Evolutionary conservation across 2,797 vertebrate species (phyloP), one percentile per base, ranked within the genome.

Genomic region (Bryconaethiops microstoma): DNA sequence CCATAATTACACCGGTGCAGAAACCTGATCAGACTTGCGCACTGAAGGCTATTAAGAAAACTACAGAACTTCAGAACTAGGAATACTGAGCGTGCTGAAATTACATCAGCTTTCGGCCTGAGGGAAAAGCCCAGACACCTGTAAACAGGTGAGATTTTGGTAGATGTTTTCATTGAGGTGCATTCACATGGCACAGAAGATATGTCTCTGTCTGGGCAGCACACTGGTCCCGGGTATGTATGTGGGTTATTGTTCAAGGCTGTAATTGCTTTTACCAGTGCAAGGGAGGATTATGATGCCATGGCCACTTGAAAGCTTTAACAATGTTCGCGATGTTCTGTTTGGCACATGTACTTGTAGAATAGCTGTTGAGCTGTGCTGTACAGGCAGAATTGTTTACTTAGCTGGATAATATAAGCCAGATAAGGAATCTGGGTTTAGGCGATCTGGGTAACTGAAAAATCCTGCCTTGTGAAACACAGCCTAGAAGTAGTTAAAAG

Each of bases 21-120:
- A 74, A 87, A 83, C 84, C 84, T 86, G 84, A 87, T 78, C 84
- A 81, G 83, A 86, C 83, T 50, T 75, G 86, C 75, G 76, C 3
- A 52, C 45, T 21, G 54, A 75, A 39, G 65, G 73, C 54, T 60
- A 21, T 59, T 74, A 63, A 74, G 48, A 70, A 52, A 67, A 7
- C 48, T 77, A 57, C 35, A 86, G 59, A 80, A 62, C 52, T 19
- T 78, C 35, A 72, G 42, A 42, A 82, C 82, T 82, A 25, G 54
- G 77, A 84, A 72, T 54, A 77, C 70, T 76, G 67, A 64, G 25
- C 65, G 6, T 62, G 69, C 16, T 83, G 52, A 79, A 83, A 85
- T 83, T 75, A 81, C 57, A 79, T 74, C 73, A 85, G 69, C 21
- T 64, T 68, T 65, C 67, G 19, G 65, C 78, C 63, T 68, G 42